Base-by-base conservation (phyloP, 2,888 invertebrate species). In the Malachius bipustulatus region DNA sequence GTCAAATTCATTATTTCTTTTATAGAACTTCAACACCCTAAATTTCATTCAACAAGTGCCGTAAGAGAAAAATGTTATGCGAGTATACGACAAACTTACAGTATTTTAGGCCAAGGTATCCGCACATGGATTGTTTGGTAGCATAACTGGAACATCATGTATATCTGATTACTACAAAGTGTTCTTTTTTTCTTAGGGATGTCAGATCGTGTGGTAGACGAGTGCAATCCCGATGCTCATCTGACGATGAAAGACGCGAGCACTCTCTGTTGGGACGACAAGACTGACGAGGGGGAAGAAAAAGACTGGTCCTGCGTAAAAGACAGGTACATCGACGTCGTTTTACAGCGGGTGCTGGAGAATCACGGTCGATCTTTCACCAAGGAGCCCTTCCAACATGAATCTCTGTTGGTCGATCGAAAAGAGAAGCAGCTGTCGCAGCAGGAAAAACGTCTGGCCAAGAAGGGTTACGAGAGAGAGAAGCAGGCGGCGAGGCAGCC, bases 131-230 rank as follows among this genome's bases (percentile, higher is more conserved):
- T n/a, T n/a, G n/a, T n/a, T n/a, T n/a, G n/a, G n/a, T n/a, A n/a
- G n/a, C n/a, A n/a, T n/a, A n/a, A n/a, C n/a, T n/a, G n/a, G n/a
- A n/a, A n/a, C n/a, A n/a, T n/a, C n/a, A n/a, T n/a, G n/a, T n/a
- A 34, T 9, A n/a, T n/a, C 2, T 13, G 9, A 6, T 19, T 37
- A 30, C 14, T 9, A n/a, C n/a, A n/a, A n/a, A n/a, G n/a, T 14
- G 12, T 16, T 10, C 16, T 15, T 14, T 14, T 30, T 35, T 38
- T 41, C 51, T 30, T 34, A 62, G 62, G 63, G 38, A 93, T 97
- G 85, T 87, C 96, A 0, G 94, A 97, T 63, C 73, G 97, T 10
- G 94, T 98, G 3, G 94, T 98, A 0, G 97, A 98, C 64, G 97
- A 98, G 59, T 84, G 94, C 55, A 93, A 96, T 62, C 94, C 96